Conservation (phyloP, 92 coral and sea anemone genomes). For the Phenganax stokvisi region DNA sequence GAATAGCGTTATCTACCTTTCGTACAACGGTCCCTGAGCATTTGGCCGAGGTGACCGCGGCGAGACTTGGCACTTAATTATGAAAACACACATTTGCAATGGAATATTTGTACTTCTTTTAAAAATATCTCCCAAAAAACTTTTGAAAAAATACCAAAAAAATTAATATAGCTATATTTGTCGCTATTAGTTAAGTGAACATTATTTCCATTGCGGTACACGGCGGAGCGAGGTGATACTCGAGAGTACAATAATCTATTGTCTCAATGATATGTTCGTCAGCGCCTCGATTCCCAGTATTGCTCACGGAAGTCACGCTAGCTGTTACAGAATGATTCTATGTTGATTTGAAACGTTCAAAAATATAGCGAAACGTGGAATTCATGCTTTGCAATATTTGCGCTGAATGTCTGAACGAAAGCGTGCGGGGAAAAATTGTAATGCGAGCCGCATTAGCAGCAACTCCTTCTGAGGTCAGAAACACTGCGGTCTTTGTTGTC, state of each 20-base stretch:
- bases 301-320: conserved; percentile 13
- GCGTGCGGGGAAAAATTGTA: conserved; percentile 5
- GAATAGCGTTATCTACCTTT: neutral
- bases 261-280: conserved; percentile 14
- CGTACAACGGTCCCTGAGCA: neutral
- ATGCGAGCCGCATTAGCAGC: conserved; percentile 31
- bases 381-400: neutral
- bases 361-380: neutral
- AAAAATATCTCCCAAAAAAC: neutral
- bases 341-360: neutral
- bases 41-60: neutral
- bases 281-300: neutral
- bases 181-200: neutral
- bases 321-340: neutral
- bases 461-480: conserved; percentile 27
- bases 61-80: neutral
- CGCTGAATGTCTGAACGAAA: neutral
- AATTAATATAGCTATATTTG: neutral
- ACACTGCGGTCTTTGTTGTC: conserved; percentile 40
- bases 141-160: neutral
- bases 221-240: neutral
- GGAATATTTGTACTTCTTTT: neutral
- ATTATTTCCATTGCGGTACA: neutral
- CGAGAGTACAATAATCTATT: conserved; percentile 35
- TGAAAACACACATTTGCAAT: neutral